Evolutionary conservation across 2,113 vertebrate species (phyloP), one percentile per base, ranked within the genome.

Genomic region (Artemisiospiza belli): DNA sequence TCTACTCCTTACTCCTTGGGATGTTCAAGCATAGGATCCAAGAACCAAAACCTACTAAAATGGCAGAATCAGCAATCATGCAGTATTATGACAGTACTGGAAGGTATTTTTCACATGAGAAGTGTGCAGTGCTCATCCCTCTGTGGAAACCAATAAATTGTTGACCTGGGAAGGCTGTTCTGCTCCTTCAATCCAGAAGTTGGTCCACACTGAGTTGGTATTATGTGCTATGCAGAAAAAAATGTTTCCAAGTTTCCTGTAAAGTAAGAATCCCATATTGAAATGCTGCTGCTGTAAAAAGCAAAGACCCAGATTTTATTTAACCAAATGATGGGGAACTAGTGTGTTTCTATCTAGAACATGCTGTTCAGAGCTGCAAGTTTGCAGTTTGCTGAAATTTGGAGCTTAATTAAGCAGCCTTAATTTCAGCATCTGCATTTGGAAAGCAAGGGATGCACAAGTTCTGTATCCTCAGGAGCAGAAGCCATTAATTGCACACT

Each of bases 211-310:
- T 35, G 43, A 62, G 8, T 10, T 64, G 15, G 6, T 58, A 23
- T 75, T 1, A 0, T 55, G 19, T 78, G 5, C 14, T 5, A 1
- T 33, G 14, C 58, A 15, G 12, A 41, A 89, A 46, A 39, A 33
- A 30, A 2, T 6, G 33, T 74, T 47, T 55, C 10, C 2, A 12
- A 0, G 6, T 20, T 63, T 6, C 1, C 3, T 33, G 9, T 64
- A 9, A 46, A 61, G 44, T 1, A 1, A 54, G 24, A 28, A 61
- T 23, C 31, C 23, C 0, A 0, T 19, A 51, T 21, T 2, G 2
- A n/a, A 81, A 68, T 76, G 30, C 28, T 69, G 49, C 70, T 54
- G 22, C 55, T 85, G 37, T 87, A 23, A 85, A 61, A 85, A 54
- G 14, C 9, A 6, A 49, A 64, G 58, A 41, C 12, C 4, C 8